Evolutionary conservation across 1,140 invertebrate species (phyloP), one percentile per base, ranked within the genome.

Genomic region (Plutomurus gul): DNA sequence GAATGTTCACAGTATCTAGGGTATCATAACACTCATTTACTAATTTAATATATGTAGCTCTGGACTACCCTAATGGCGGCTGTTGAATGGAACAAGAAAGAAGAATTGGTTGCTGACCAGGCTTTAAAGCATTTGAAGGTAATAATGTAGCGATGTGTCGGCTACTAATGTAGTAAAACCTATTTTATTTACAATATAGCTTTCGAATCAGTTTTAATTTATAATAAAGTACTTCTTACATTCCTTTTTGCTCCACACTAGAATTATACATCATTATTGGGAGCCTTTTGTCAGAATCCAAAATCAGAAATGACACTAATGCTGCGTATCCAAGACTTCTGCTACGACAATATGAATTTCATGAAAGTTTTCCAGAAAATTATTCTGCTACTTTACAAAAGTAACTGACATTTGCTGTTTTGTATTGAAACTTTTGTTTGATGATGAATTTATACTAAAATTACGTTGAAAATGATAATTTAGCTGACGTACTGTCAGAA

Each of bases 361-460:
- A 96, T 98, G 94, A 96, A 97, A 87, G 94, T 95, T 86, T 99
- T 98, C 91, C 95, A 96, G 85, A 98, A 98, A 88, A 97, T 99
- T 85, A 92, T 98, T 85, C 90, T 98, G 86, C 91, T 98, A 84
- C 93, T 98, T 88, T 99, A 99, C 89, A 97, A 96, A 91, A 94
- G 93, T 92, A 88, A 88, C 89, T 87, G 11, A 78, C 40, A n/a
- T 16, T 13, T 73, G 36, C 40, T 36, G 18, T 84, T n/a, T 27
- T 46, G 5, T 20, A 30, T 72, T 73, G 27, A 5, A 5, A 71
- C 51, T 71, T 10, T 18, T 3, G 36, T 71, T 4, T 25, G 20
- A 71, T 1, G 27, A 13, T 56, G 10, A n/a, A n/a, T 1, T 56
- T 22, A 13, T 4, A 16, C 22, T 56, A 30, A 30, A 11, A 10